Conservation (phyloP, 2,113 vertebrate genomes). For the Tursiops truncatus region DNA sequence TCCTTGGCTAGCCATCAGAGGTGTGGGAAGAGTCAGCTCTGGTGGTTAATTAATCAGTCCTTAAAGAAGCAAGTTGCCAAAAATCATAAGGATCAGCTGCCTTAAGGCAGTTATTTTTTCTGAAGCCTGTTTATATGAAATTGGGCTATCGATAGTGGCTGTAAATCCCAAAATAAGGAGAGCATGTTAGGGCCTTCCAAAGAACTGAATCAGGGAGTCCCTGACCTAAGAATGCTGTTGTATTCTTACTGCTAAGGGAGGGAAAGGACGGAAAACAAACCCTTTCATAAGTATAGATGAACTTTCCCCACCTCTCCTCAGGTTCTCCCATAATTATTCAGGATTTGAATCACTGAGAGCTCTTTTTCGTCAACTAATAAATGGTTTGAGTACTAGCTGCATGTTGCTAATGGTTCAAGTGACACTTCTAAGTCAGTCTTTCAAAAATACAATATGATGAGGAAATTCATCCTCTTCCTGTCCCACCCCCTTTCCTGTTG, state of each 20-base stretch:
- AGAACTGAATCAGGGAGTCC: not conserved
- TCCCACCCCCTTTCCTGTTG: not conserved
- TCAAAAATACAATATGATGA: not conserved
- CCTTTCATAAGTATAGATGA: not conserved
- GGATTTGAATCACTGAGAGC: not conserved
- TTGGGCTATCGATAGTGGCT: not conserved
- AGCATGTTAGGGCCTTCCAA: not conserved
- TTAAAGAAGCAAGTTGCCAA: not conserved
- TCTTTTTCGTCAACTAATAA: not conserved
- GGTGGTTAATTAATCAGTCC: not conserved
- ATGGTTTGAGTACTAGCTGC: not conserved
- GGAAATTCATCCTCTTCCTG: not conserved
- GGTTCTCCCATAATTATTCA: not conserved
- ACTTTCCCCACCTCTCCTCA: not conserved
- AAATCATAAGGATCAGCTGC: not conserved
- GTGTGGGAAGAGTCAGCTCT: not conserved
- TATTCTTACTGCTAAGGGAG: not conserved
- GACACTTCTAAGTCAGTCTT: not conserved
- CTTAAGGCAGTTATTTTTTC: not conserved
- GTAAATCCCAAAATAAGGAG: not conserved
- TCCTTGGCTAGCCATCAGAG: not conserved
- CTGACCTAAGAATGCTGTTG: not conserved
- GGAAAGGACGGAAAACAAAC: not conserved
- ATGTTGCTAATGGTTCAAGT: not conserved
- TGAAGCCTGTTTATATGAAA: not conserved